phyloP scores from a whole-genome alignment of 1,140 invertebrate species.

The Eurytemora carolleeae region DNA sequence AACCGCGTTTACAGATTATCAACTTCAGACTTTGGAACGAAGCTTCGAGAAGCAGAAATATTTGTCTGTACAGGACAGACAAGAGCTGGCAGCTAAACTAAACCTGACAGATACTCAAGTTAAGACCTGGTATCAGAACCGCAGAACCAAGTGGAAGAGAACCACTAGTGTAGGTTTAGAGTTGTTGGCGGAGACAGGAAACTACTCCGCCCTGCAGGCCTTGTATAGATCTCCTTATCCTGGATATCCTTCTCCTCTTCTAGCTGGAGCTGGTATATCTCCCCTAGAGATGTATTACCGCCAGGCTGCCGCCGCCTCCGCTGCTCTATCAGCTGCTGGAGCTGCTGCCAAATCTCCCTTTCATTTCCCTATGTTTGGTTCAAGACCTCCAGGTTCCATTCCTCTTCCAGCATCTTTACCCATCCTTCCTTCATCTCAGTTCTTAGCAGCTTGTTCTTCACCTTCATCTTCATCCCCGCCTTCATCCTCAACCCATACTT shows the following conservation, averaged over 20 bases:
- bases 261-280: not conserved
- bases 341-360: slow-evolving; percentile 1
- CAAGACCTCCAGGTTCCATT: not conserved
- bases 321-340: not conserved
- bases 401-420: not conserved
- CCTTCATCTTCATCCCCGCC: not conserved
- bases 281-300: slow-evolving; percentile 21
- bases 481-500: not conserved
- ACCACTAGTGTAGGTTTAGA: slow-evolving; percentile 93
- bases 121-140: slow-evolving; percentile 98
- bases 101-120: slow-evolving; percentile 95
- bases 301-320: slow-evolving; percentile 22
- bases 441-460: not conserved
- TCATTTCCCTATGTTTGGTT: not conserved
- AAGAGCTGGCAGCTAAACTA: slow-evolving; percentile 89
- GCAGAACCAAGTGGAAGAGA: slow-evolving; percentile 97
- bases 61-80: slow-evolving; percentile 61
- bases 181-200: slow-evolving; percentile 85
- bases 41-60: slow-evolving; percentile 97
- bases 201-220: slow-evolving; percentile 87
- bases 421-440: not conserved
- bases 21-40: slow-evolving; percentile 87
- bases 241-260: not conserved
- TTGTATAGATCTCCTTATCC: slow-evolving; percentile 27
- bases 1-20: slow-evolving; percentile 95